Evolutionary conservation across 2,888 invertebrate genomes (phyloP).

Genomic region (Nymphalis polychloros): DNA sequence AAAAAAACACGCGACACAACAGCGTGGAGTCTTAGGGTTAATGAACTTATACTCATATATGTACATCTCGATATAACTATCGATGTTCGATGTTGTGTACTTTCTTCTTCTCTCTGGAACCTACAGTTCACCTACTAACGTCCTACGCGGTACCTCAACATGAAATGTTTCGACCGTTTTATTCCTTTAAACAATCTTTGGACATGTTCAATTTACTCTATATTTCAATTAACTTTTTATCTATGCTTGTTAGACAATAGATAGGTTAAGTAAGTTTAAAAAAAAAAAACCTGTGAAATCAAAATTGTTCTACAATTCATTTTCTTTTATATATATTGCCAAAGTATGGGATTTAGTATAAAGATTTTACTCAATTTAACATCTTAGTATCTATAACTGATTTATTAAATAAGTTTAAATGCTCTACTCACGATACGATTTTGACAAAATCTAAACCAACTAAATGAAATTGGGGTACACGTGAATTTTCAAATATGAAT

Average conservation of each 20-base stretch:
- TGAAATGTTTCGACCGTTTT: slow-evolving; percentile 16
- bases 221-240: background rate
- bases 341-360: background rate
- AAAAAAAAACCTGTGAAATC: background rate
- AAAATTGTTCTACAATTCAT: too few relatives aligned
- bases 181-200: background rate
- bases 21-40: background rate
- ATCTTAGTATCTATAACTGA: too few relatives aligned
- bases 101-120: slow-evolving; percentile 18
- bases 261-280: background rate
- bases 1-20: slow-evolving; percentile 31
- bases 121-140: background rate
- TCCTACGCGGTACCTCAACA: background rate
- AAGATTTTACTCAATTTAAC: background rate
- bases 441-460: too few relatives aligned
- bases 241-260: background rate
- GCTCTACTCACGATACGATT: background rate
- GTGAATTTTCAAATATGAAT: background rate
- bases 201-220: background rate
- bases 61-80: slow-evolving; percentile 10
- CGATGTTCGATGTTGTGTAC: slow-evolving; percentile 7
- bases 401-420: too few relatives aligned
- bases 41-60: slow-evolving; percentile 10
- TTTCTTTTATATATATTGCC: background rate
- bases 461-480: background rate